Percentiles rank a stretch among this genome's conserved stretches.
Conservation (phyloP, 2,113 vertebrate genomes). For the Apus apus region DNA sequence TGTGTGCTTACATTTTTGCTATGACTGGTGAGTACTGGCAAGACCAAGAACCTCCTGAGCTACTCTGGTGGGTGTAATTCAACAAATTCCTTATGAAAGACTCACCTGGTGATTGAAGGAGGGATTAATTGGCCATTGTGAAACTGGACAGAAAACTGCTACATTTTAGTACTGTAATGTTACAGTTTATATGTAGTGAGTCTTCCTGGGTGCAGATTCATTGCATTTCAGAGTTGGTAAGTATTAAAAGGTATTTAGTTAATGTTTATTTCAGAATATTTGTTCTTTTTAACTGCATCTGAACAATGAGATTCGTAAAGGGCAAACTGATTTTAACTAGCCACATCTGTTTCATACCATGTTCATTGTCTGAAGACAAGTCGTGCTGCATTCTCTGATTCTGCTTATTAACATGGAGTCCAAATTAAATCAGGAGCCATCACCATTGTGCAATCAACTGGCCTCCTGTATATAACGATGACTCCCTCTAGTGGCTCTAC, state of each 20-base stretch:
- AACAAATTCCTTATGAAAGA: not conserved
- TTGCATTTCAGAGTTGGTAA: not conserved
- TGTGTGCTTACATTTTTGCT: not conserved
- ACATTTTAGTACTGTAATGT: not conserved
- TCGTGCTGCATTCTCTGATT: not conserved
- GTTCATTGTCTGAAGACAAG: not conserved
- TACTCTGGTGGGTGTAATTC: not conserved
- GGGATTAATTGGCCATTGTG: not conserved
- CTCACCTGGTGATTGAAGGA: not conserved
- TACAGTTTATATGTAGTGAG: not conserved
- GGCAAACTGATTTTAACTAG: not conserved
- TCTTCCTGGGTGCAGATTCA: not conserved
- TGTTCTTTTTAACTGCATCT: not conserved
- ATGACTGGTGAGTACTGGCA: not conserved
- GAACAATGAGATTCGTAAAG: not conserved
- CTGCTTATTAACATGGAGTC: not conserved
- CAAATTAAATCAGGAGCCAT: not conserved
- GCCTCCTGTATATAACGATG: not conserved
- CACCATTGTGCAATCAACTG: not conserved
- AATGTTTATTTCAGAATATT: not conserved
- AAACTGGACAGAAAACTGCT: not conserved
- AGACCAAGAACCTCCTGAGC: not conserved
- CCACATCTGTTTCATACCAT: not conserved
- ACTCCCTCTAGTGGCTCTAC: conserved; percentile 38
- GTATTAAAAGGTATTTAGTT: not conserved